Percentiles rank a stretch among this genome's conserved stretches.
Conservation (phyloP, 2,797 vertebrate species). For the Microhierax caerulescens region DNA sequence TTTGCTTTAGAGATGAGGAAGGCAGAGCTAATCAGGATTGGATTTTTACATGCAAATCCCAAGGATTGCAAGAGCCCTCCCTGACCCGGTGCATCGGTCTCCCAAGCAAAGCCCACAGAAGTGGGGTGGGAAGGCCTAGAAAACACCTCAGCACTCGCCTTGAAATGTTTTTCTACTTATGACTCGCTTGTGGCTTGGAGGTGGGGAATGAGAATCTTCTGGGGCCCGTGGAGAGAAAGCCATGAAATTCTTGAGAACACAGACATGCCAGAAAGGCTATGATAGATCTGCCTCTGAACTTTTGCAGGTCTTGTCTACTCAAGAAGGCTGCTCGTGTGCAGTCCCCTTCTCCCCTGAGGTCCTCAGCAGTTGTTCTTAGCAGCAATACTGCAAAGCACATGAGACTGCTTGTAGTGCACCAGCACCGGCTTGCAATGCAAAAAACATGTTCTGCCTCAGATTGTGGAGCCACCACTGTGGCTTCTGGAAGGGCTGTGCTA, state of each 20-base stretch:
- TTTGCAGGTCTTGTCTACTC: neutral
- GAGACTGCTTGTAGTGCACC: neutral
- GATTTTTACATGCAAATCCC: neutral
- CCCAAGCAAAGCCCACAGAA: neutral
- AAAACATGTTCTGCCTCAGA: neutral
- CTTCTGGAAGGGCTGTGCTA: neutral
- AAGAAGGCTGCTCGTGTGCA: neutral
- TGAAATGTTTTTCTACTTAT: neutral
- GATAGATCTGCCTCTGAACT: neutral
- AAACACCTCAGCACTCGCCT: neutral
- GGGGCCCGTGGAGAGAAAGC: neutral
- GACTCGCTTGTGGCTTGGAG: neutral
- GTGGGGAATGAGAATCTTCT: neutral
- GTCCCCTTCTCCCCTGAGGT: neutral
- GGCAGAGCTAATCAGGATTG: neutral
- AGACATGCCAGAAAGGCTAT: neutral
- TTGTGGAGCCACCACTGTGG: accelerated
- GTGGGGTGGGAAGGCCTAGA: neutral
- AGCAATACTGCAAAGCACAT: neutral
- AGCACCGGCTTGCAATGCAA: accelerated
- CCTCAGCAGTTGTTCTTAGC: neutral
- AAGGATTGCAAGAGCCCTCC: neutral
- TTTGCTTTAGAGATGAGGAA: neutral
- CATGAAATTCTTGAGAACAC: neutral
- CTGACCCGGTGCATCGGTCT: neutral